Evolutionary conservation across 2,113 vertebrate genomes (phyloP).

Genomic region (Nestor notabilis): DNA sequence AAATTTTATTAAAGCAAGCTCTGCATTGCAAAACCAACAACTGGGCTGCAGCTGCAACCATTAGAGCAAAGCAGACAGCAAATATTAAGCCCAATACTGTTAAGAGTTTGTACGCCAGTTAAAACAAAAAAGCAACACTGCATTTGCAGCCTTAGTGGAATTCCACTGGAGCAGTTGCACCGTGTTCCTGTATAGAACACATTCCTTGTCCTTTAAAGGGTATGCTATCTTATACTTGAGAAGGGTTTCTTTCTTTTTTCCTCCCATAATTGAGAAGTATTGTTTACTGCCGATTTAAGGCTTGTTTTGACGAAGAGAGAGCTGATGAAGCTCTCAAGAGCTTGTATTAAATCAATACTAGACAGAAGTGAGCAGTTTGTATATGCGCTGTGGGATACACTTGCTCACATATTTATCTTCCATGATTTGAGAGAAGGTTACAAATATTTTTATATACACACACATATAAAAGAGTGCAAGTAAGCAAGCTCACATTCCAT

Average conservation of each 20-base stretch:
- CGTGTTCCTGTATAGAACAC: slow-evolving; percentile 35
- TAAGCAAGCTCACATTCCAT: slow-evolving; percentile 39
- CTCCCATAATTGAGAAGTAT: slow-evolving; percentile 42
- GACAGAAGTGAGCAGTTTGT: slow-evolving; percentile 32
- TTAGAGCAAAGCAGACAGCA: background rate
- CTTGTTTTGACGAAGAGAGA: slow-evolving; percentile 36
- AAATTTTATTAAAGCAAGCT: background rate
- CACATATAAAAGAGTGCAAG: background rate
- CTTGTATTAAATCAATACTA: slow-evolving; percentile 32
- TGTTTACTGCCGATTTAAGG: slow-evolving; percentile 32
- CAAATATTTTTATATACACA: slow-evolving; percentile 57
- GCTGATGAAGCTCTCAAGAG: slow-evolving; percentile 51
- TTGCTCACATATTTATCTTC: slow-evolving; percentile 26
- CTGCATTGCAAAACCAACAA: background rate
- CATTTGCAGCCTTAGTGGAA: slow-evolving; percentile 45
- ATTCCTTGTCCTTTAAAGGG: slow-evolving; percentile 77
- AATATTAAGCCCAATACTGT: background rate
- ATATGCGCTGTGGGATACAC: background rate
- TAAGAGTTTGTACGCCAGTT: background rate
- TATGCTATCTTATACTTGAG: slow-evolving; percentile 53
- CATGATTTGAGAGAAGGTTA: slow-evolving; percentile 46
- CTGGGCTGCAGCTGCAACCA: background rate
- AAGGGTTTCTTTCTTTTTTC: slow-evolving; percentile 41
- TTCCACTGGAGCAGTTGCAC: slow-evolving; percentile 42
- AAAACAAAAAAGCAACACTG: background rate